Evolutionary conservation across 2,797 vertebrate species (phyloP).

Genomic region (Enteromius argenteus): DNA sequence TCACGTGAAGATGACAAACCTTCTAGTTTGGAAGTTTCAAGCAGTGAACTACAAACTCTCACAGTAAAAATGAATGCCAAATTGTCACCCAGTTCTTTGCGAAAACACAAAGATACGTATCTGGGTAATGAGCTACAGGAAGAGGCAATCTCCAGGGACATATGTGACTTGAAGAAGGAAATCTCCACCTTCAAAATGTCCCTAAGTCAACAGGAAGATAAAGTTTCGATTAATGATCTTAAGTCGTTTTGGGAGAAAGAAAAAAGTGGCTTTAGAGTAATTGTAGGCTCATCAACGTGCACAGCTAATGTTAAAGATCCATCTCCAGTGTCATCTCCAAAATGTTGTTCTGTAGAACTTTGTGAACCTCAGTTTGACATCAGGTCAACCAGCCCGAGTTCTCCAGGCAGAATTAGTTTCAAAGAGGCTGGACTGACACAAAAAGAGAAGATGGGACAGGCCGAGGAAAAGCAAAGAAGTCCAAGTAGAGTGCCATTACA

Average conservation of each 20-base stretch:
- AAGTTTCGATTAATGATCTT: constrained; percentile 58
- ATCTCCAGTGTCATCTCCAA: constrained; percentile 23
- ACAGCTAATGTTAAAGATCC: constrained; percentile 3
- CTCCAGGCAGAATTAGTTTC: constrained; percentile 8
- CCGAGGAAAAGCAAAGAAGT: constrained; percentile 13
- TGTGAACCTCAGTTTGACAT: not conserved
- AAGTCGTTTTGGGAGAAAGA: constrained; percentile 71
- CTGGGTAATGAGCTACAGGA: not conserved
- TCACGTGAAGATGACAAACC: constrained; percentile 30
- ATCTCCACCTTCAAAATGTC: constrained; percentile 35
- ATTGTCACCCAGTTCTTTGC: not conserved
- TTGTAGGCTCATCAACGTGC: constrained; percentile 48
- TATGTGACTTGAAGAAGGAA: constrained; percentile 33
- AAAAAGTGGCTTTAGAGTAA: constrained; percentile 53
- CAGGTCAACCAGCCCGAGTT: constrained; percentile 18
- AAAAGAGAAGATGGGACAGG: constrained; percentile 30
- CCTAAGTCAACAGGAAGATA: constrained; percentile 60
- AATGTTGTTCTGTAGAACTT: not conserved
- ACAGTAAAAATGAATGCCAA: not conserved
- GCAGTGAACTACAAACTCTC: not conserved
- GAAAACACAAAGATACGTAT: not conserved
- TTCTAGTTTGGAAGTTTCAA: constrained; percentile 9
- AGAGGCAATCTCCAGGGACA: constrained; percentile 22
- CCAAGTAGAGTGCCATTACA: constrained; percentile 21
- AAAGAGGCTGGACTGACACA: constrained; percentile 13